Conservation (phyloP, 1,140 invertebrate species). For the Eueides isabella region DNA sequence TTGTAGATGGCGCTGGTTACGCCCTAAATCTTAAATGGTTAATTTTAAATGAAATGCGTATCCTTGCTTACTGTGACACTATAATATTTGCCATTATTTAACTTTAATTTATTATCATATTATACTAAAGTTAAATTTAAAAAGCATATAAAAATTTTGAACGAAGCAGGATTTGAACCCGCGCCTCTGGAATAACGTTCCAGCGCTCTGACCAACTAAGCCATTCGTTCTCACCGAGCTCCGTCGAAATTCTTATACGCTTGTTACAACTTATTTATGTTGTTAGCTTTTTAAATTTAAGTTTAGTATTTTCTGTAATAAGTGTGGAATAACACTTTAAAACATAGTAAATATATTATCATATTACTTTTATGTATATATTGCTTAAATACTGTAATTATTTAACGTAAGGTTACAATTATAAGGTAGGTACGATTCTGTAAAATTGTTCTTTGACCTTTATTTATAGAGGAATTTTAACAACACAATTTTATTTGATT, state of each 20-base stretch:
- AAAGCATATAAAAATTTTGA: too few species aligned
- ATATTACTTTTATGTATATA: background rate
- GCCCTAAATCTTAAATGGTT: slow-evolving; percentile 6
- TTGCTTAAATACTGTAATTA: background rate
- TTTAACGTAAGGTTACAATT: background rate
- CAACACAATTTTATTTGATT: background rate
- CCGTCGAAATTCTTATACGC: too few species aligned
- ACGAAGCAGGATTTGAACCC: too few species aligned
- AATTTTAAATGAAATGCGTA: background rate
- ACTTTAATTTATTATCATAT: background rate
- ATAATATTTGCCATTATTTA: background rate
- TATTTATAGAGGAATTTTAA: background rate
- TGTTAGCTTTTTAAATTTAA: too few species aligned
- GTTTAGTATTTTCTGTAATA: too few species aligned
- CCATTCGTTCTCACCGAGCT: too few species aligned
- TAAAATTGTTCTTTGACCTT: background rate
- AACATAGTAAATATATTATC: background rate
- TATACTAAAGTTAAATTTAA: too few species aligned
- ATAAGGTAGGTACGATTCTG: background rate
- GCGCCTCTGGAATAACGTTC: too few species aligned
- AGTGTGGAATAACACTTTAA: too few species aligned
- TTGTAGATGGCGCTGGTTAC: slow-evolving; percentile 6
- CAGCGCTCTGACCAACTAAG: too few species aligned
- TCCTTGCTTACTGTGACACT: background rate
- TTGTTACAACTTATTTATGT: too few species aligned